Percentiles rank a stretch among this genome's conserved stretches.
These are phyloP conservation scores for Lacerta agilis DNA, from an alignment of 2,797 vertebrate genomes.

Conservation along the genomic window DNA sequence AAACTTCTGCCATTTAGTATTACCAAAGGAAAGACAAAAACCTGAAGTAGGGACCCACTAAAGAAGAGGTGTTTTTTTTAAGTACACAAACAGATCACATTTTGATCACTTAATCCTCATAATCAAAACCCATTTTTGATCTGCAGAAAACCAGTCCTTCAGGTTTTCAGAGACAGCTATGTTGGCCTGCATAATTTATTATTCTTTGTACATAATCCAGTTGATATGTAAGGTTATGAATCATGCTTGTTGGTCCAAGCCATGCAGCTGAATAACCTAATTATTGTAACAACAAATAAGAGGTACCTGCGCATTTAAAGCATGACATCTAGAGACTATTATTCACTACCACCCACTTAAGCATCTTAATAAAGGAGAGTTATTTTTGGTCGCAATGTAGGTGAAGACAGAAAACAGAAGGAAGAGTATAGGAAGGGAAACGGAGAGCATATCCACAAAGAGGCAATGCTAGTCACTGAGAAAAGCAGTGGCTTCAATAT, in stretches of 20 bases:
- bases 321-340: background rate
- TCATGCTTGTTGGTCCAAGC: background rate
- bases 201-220: background rate
- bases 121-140: background rate
- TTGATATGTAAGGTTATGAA: background rate
- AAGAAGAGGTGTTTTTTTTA: background rate
- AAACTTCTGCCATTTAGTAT: background rate
- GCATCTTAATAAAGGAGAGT: background rate
- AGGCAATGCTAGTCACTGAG: background rate
- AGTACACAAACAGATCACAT: background rate
- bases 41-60: background rate
- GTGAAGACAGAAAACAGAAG: background rate
- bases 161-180: background rate
- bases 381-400: conserved; percentile 11
- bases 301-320: background rate
- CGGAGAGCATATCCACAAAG: background rate
- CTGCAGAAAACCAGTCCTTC: background rate
- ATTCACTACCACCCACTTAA: conserved; percentile 1
- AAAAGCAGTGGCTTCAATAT: background rate
- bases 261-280: conserved; percentile 9
- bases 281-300: background rate
- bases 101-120: background rate
- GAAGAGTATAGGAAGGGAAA: background rate
- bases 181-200: background rate
- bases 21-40: background rate